These are phyloP conservation scores for Muscidifurax raptorellus DNA, from an alignment of 1,140 invertebrate genomes.

Conservation along the genomic window DNA sequence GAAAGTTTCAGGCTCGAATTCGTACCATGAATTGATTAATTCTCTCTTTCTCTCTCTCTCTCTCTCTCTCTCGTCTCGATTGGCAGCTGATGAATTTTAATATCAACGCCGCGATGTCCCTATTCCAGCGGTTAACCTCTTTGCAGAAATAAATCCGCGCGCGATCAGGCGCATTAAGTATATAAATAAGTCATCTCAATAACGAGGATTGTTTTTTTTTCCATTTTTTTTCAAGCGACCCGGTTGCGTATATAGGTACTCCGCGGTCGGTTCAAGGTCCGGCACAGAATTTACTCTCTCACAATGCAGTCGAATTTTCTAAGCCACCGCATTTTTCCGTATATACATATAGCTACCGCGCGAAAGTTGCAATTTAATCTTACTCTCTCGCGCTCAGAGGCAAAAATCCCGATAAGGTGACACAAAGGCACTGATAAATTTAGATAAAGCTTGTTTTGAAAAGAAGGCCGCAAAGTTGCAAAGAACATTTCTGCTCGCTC, in stretches of 20 bases:
- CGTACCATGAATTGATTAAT: background rate
- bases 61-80: background rate
- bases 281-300: background rate
- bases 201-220: background rate
- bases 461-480: slow-evolving; percentile 60
- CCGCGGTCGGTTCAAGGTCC: too few species aligned
- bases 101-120: background rate
- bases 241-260: background rate
- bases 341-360: background rate
- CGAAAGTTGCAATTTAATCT: slow-evolving; percentile 49
- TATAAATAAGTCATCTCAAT: background rate
- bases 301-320: background rate
- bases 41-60: too few species aligned
- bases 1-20: background rate
- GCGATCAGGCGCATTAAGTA: background rate
- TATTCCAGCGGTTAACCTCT: slow-evolving; percentile 4
- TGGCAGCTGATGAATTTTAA: background rate
- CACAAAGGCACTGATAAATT: slow-evolving; percentile 66
- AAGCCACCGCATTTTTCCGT: slow-evolving; percentile 38
- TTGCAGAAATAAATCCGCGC: background rate
- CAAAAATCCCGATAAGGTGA: slow-evolving; percentile 63
- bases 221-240: background rate
- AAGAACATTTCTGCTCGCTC: slow-evolving; percentile 35
- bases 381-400: slow-evolving; percentile 48
- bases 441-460: slow-evolving; percentile 68